phyloP scores from a whole-genome alignment of 2,113 vertebrate species.

The Chelonoidis abingdonii region DNA sequence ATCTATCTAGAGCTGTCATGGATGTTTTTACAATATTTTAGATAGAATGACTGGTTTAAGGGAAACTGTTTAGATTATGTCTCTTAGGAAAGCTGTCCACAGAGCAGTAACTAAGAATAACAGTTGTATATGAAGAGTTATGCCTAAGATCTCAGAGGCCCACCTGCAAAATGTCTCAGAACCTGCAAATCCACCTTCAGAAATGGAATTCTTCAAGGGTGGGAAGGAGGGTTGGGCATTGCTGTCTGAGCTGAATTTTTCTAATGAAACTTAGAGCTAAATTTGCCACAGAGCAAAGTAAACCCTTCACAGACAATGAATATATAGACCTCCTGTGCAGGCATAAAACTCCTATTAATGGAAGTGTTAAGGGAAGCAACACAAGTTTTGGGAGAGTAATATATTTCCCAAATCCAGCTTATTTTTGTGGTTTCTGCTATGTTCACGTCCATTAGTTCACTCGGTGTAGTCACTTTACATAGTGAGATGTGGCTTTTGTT shows the following conservation, averaged over 20 bases:
- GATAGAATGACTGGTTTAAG: slow-evolving; percentile 37
- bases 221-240: not conserved
- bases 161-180: slow-evolving; percentile 31
- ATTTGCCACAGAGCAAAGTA: not conserved
- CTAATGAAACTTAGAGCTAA: not conserved
- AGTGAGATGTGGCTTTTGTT: not conserved
- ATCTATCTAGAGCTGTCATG: slow-evolving; percentile 45
- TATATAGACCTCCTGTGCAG: not conserved
- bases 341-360: not conserved
- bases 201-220: not conserved
- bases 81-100: slow-evolving; percentile 44
- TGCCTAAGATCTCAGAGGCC: not conserved
- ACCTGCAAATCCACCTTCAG: not conserved
- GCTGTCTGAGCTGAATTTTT: not conserved
- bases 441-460: not conserved
- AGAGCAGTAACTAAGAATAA: slow-evolving; percentile 41
- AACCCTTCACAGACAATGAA: not conserved
- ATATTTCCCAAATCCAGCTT: not conserved
- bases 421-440: not conserved
- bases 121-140: slow-evolving; percentile 33
- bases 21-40: slow-evolving; percentile 47
- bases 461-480: not conserved
- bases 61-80: slow-evolving; percentile 30
- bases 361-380: not conserved
- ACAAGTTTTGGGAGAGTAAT: not conserved